Conservation (phyloP, 2,888 invertebrate species). For the Drosophila cognata region DNA sequence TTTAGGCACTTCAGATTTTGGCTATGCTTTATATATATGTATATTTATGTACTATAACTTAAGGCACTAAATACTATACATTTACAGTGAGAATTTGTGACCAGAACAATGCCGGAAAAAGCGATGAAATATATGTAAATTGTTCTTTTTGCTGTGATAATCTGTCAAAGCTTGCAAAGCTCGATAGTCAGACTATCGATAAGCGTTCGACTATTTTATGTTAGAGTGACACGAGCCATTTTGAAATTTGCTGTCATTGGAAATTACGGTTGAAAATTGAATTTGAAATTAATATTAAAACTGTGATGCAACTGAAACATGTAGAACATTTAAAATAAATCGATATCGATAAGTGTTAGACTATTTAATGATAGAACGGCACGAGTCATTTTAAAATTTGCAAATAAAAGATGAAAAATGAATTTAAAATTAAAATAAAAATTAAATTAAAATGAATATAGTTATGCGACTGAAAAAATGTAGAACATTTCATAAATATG, state of each 20-base stretch:
- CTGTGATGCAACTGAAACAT: background rate
- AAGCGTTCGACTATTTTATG: background rate
- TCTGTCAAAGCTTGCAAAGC: constrained; percentile 15
- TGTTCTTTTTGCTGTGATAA: constrained; percentile 11
- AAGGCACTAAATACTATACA: constrained; percentile 54
- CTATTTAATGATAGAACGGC: background rate
- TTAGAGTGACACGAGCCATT: background rate
- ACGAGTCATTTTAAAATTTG: background rate
- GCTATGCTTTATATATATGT: constrained; percentile 13
- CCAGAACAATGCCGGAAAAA: constrained; percentile 43
- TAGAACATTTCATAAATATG: background rate
- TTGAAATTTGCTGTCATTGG: background rate
- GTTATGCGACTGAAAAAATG: background rate
- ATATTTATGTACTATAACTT: constrained; percentile 3
- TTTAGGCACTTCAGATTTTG: constrained; percentile 67
- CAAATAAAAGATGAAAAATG: background rate
- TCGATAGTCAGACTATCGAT: constrained; percentile 47
- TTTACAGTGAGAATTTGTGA: constrained; percentile 49
- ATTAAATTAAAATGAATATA: background rate
- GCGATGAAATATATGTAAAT: constrained; percentile 3
- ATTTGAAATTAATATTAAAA: background rate
- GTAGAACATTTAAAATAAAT: background rate
- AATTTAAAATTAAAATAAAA: background rate
- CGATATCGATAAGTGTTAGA: constrained; percentile 32
- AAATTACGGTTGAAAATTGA: background rate